Evolutionary conservation across 1,140 invertebrate species (phyloP), one percentile per base, ranked within the genome.

Genomic region (Lasioglossum baleicum): DNA sequence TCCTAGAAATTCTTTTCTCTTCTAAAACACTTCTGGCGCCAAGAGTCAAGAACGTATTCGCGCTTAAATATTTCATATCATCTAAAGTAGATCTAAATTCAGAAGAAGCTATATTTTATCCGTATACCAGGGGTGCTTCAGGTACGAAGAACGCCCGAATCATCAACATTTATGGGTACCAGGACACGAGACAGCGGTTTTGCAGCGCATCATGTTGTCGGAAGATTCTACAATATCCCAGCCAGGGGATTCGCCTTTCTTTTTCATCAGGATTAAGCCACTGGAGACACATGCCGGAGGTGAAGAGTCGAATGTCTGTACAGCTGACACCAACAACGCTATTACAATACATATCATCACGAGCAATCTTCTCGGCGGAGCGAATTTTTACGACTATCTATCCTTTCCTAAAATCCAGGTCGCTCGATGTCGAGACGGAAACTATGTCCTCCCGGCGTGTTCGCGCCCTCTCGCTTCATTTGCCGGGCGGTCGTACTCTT

Each of bases 351-450:
- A 65, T 58, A 69, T 85, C 82, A 51, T 51, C 64, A 40, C 51
- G 53, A n/a, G 26, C 70, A 82, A 85, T 82, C 80, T 72, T 31
- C 35, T 15, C 44, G 60, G 13, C 64, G n/a, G 40, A 61, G 31
- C 63, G 48, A 35, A 80, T 76, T 85, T 85, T 85, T 85, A 85
- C 72, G 83, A 77, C 65, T 51, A 35, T 68, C 53, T 7, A 35
- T 13, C 53, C 35, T 15, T 51, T 0, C 22, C 63, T 17, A 66
- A 74, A 77, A 86, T 80, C 56, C 56, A 74, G 60, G 69, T 80
- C 73, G 69, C 26, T 75, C 60, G 75, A 63, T 66, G 63, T n/a
- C 61, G 58, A 26, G 63, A 44, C 15, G 7, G 40, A 73, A 22
- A 22, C n/a, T 31, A 17, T 76, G 73, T 26, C 61, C 74, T 60